Percentiles rank a stretch among this genome's conserved stretches.
phyloP scores from a whole-genome alignment of 1,140 invertebrate genomes.

The Zaprionus ghesquierei region DNA sequence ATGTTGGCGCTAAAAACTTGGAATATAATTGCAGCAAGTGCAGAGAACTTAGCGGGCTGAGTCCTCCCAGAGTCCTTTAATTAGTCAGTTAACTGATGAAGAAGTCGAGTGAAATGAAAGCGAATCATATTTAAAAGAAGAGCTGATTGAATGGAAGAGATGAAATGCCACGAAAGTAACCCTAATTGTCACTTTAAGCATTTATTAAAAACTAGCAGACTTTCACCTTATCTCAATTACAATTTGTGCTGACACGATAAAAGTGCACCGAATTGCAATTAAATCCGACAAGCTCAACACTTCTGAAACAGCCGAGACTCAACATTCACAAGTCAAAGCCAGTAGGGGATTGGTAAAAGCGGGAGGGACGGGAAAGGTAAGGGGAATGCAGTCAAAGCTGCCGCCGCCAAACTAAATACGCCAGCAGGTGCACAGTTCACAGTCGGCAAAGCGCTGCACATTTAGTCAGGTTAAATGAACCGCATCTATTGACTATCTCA shows the following conservation, averaged over 20 bases:
- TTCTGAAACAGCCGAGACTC: slow-evolving; percentile 55
- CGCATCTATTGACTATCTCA: slow-evolving; percentile 77
- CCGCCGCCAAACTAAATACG: slow-evolving; percentile 1
- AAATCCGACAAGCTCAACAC: slow-evolving; percentile 73
- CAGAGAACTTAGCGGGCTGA: neutral
- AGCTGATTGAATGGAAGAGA: neutral
- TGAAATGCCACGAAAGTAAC: neutral
- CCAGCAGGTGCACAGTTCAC: slow-evolving; percentile 43
- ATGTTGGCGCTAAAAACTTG: slow-evolving; percentile 14
- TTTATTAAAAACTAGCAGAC: slow-evolving; percentile 37
- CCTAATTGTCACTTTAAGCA: neutral
- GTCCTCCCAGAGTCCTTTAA: neutral
- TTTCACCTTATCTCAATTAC: too few relatives aligned
- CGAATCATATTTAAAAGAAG: neutral
- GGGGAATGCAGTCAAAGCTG: neutral
- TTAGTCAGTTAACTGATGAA: neutral
- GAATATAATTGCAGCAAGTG: slow-evolving; percentile 15
- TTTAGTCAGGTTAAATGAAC: slow-evolving; percentile 78
- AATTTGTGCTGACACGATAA: slow-evolving; percentile 26
- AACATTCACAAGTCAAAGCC: slow-evolving; percentile 3
- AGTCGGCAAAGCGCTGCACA: slow-evolving; percentile 63
- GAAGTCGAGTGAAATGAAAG: neutral
- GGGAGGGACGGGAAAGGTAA: neutral
- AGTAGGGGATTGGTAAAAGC: neutral
- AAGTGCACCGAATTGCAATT: slow-evolving; percentile 72